Conservation (phyloP, 2,797 vertebrate species). For the Eulemur mongoz region DNA sequence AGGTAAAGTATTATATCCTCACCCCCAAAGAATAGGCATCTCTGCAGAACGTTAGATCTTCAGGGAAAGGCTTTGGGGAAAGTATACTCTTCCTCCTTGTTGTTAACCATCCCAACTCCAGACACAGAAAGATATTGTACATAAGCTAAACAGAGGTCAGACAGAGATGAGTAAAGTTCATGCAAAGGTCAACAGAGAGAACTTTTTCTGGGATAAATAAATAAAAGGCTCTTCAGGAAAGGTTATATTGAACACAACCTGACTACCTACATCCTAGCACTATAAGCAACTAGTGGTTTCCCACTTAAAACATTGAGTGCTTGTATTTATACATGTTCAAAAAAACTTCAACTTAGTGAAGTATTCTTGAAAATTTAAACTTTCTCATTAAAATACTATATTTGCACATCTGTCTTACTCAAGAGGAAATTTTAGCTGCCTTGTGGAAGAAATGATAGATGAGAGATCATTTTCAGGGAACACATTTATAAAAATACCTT, state of each 20-base stretch:
- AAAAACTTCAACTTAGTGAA: constrained; percentile 64
- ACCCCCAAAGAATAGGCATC: not conserved
- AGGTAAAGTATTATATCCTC: not conserved
- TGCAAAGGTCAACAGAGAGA: constrained; percentile 39
- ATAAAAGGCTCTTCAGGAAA: constrained; percentile 13
- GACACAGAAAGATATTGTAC: not conserved
- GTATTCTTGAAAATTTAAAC: constrained; percentile 64
- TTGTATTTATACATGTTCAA: constrained; percentile 22
- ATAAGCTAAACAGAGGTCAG: constrained; percentile 53
- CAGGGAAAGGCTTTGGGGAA: not conserved
- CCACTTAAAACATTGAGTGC: not conserved
- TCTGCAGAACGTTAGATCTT: not conserved
- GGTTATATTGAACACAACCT: not conserved
- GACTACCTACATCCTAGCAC: not conserved
- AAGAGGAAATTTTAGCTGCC: constrained; percentile 61
- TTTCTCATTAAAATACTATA: constrained; percentile 66
- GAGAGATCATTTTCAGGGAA: constrained; percentile 62
- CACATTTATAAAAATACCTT: constrained; percentile 72
- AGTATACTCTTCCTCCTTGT: not conserved
- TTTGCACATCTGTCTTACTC: constrained; percentile 67
- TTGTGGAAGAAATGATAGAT: constrained; percentile 71
- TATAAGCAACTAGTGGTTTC: constrained; percentile 13
- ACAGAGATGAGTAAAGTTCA: constrained; percentile 68
- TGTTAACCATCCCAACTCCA: constrained; percentile 19
- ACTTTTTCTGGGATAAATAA: constrained; percentile 32